Percentiles rank a stretch among this genome's conserved stretches.
phyloP scores from a whole-genome alignment of 2,888 invertebrate genomes.

The Aleiodes alternator region DNA sequence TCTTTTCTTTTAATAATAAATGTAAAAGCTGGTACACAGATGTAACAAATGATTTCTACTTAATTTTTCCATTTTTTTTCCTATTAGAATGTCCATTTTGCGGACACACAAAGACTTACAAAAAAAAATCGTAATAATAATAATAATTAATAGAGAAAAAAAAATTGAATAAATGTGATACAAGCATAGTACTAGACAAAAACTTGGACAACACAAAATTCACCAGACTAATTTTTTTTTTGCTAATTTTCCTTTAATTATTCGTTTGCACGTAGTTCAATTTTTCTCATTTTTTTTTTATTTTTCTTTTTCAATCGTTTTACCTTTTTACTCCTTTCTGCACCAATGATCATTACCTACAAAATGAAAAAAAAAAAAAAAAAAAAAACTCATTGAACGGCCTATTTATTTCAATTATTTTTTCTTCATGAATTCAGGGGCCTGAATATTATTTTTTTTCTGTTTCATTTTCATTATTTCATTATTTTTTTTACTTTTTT shows the following conservation, averaged over 20 bases:
- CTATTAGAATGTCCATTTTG: neutral
- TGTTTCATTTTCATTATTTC: conserved; percentile 41
- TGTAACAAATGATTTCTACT: conserved; percentile 66
- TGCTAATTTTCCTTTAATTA: conserved; percentile 46
- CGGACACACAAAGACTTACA: conserved; percentile 73
- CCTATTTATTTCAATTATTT: conserved; percentile 58
- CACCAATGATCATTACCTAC: conserved; percentile 61
- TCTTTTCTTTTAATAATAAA: conserved; percentile 66
- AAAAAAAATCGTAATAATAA: conserved; percentile 53
- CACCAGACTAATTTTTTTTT: conserved; percentile 69
- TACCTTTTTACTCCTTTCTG: conserved; percentile 56
- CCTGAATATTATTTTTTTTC: conserved; percentile 55
- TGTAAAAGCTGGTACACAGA: conserved; percentile 74
- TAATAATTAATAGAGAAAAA: conserved; percentile 1
- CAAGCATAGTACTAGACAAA: conserved; percentile 74
- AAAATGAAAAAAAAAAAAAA: conserved; percentile 36
- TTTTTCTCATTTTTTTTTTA: conserved; percentile 44
- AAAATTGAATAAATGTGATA: conserved; percentile 61
- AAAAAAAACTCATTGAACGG: conserved; percentile 55
- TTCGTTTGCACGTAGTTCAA: conserved; percentile 47
- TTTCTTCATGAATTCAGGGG: conserved; percentile 60
- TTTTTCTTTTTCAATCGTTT: conserved; percentile 42
- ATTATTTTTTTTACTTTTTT: conserved; percentile 11
- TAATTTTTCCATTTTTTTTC: conserved; percentile 59
- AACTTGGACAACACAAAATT: conserved; percentile 72